phyloP scores from a whole-genome alignment of 1,140 invertebrate species.

The Drosophila albomicans region DNA sequence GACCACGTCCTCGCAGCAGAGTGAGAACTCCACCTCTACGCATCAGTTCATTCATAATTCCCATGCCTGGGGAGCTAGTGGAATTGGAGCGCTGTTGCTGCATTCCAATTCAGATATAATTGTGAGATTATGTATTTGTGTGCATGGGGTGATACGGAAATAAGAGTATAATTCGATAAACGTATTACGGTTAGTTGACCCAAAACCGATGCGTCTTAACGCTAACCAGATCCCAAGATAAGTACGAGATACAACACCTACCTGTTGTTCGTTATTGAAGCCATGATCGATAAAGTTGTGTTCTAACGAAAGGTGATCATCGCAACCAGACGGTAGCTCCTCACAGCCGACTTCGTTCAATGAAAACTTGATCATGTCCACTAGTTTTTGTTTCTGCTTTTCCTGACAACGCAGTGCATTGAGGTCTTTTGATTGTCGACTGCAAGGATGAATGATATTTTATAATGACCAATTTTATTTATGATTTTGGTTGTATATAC shows the following conservation, averaged over 20 bases:
- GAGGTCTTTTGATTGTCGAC: slow-evolving; percentile 85
- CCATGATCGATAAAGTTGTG: slow-evolving; percentile 84
- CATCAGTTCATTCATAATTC: slow-evolving; percentile 79
- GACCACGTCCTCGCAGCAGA: slow-evolving; percentile 68
- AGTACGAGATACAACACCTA: slow-evolving; percentile 43
- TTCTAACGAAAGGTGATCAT: slow-evolving; percentile 88
- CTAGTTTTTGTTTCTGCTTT: slow-evolving; percentile 91
- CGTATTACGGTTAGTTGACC: slow-evolving; percentile 44
- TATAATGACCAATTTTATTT: background rate
- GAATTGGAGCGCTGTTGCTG: slow-evolving; percentile 69
- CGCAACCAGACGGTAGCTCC: slow-evolving; percentile 93
- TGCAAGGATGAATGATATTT: slow-evolving; percentile 17
- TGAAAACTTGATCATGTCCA: slow-evolving; percentile 92
- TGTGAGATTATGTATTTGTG: slow-evolving; percentile 21
- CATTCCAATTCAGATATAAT: slow-evolving; percentile 17
- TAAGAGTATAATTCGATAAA: slow-evolving; percentile 29
- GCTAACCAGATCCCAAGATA: slow-evolving; percentile 30
- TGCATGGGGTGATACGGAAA: slow-evolving; percentile 53
- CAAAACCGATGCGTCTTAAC: slow-evolving; percentile 43
- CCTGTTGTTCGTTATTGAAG: slow-evolving; percentile 83
- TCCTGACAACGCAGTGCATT: slow-evolving; percentile 91
- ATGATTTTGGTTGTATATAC: slow-evolving; percentile 30
- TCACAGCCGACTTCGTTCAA: slow-evolving; percentile 94
- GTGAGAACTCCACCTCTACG: slow-evolving; percentile 80
- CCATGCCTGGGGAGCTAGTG: slow-evolving; percentile 76